Evolutionary conservation across 2,888 invertebrate species (phyloP), one percentile per base, ranked within the genome.

Genomic region (Melanchra persicariae): DNA sequence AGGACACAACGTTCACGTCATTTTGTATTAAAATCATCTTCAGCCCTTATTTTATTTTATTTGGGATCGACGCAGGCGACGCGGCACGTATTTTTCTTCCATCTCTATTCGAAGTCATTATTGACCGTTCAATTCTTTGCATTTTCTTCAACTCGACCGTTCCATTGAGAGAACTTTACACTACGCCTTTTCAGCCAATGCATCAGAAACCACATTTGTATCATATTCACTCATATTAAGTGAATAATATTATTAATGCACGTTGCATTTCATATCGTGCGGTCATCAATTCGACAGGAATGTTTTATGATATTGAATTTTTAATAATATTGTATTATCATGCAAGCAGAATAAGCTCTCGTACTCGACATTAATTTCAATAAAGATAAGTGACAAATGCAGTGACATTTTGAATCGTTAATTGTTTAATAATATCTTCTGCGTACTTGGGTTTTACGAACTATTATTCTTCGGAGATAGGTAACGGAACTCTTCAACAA

Each of bases 291-390:
- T 68, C 55, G 76, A 63, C 45, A 47, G 54, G 10, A 52, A 49
- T 80, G 40, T 49, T 81, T 80, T 58, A 77, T 69, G 69, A 69
- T 69, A 77, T 61, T 75, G 60, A 55, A 60, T 80, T 81, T 80
- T 81, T 75, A 64, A 60, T 77, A 17, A 64, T n/a, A n/a, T n/a
- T n/a, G n/a, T n/a, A n/a, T 77, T 60, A 75, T 57, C 69, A 52
- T 67, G 47, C 76, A 47, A 64, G 34, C 59, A 24, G 54, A 69
- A 43, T 70, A 45, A 37, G 49, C 57, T 58, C 57, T 40, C 17
- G n/a, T 45, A 37, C 43, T 72, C 60, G 40, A 57, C 40, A 79
- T 79, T 54, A 49, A 73, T 79, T 24, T 58, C 24, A 79, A 66
- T 77, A 62, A 66, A 79, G 57, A 74, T 73, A 77, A 62, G 47